Base-by-base conservation (phyloP, 2,113 vertebrate genomes). In the Eleginops maclovinus region DNA sequence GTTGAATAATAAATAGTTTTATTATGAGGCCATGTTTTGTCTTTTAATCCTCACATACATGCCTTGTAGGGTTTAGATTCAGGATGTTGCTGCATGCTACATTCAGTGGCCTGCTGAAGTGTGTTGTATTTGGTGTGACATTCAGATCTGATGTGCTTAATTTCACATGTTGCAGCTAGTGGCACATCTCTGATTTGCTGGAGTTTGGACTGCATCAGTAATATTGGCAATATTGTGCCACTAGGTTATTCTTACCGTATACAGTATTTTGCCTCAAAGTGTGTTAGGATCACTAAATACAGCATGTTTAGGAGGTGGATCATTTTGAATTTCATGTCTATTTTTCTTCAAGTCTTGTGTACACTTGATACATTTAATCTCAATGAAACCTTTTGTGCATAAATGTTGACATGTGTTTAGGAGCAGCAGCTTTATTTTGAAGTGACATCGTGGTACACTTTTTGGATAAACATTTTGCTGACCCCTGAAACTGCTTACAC, bases 1-100 rank as follows among this genome's bases (percentile, higher is more conserved):
- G 64, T 86, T 85, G n/a, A 67, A 41, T 40, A 93, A 91, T 91
- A 92, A 91, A 93, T 43, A 0, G 24, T 78, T 87, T 78, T 78
- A 74, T 69, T 84, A 50, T 36, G 53, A 67, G 63, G 56, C 11
- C 13, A 5, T 53, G 0, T 69, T 40, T 3, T 81, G 12, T 54
- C 16, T 56, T 51, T 73, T 67, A 4, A 58, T 59, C 51, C 1
- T 44, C 1, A 19, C 1, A 4, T 36, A 8, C 31, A 36, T 36
- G 31, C 31, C 31, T 36, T 36, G n/a, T n/a, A n/a, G 9, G 21
- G 10, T 43, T 65, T 49, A 21, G 26, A 21, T 9, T 58, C 21
- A 62, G 36, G 11, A 26, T 66, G 26, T 58, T 12, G 9, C 11
- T 0, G 3, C 10, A 11, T 59, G 40, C 16, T 43, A 15, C 61